phyloP scores from a whole-genome alignment of 2,888 invertebrate species.

The Vanessa cardui region DNA sequence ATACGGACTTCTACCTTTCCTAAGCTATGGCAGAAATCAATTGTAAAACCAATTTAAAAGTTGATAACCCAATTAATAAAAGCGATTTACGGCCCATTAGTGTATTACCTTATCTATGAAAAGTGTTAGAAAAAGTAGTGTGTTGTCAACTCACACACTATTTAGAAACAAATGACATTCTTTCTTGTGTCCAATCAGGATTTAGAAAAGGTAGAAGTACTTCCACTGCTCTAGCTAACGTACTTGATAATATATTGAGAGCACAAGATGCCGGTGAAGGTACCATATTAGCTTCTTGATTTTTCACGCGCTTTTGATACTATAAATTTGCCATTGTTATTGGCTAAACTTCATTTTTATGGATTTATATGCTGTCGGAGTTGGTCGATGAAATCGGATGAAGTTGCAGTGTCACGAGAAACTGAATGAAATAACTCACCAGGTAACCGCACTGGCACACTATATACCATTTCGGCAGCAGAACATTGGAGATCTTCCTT shows the following conservation, averaged over 20 bases:
- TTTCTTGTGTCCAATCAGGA: background rate
- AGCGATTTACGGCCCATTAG: slow-evolving; percentile 4
- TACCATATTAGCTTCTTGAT: background rate
- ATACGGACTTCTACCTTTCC: slow-evolving; percentile 5
- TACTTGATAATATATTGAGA: slow-evolving; percentile 2
- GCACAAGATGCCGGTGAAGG: slow-evolving; percentile 1
- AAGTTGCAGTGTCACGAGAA: background rate
- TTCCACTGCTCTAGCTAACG: slow-evolving; percentile 4
- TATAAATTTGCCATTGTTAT: background rate
- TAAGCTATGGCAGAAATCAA: slow-evolving; percentile 2
- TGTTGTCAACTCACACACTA: background rate
- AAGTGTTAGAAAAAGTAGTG: slow-evolving; percentile 1
- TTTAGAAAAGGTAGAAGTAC: no score
- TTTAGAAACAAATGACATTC: background rate
- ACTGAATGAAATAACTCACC: background rate
- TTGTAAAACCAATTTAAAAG: slow-evolving; percentile 1
- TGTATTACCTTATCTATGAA: background rate
- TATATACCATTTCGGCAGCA: background rate
- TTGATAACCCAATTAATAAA: background rate
- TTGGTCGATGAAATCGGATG: background rate
- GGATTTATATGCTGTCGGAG: background rate
- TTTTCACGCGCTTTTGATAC: background rate
- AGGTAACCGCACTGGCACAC: background rate
- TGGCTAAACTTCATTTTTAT: slow-evolving; percentile 4
- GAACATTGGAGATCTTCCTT: background rate